Evolutionary conservation across 2,888 invertebrate genomes (phyloP), one percentile per base, ranked within the genome.

Genomic region (Heliconius sara): DNA sequence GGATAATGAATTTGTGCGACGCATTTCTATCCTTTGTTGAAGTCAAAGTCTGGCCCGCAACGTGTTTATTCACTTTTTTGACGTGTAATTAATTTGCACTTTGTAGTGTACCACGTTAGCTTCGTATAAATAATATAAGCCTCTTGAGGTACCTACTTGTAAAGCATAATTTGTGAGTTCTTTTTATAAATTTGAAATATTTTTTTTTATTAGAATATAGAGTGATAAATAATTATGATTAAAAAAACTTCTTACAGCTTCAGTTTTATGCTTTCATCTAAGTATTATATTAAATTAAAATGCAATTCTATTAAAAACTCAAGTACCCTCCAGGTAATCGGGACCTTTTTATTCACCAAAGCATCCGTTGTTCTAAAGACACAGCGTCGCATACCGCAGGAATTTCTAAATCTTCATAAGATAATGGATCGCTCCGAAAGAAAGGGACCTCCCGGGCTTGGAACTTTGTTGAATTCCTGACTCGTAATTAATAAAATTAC

Each of bases 401-500:
- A 94, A 95, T 94, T 93, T 92, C 92, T 93, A 94, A 94, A 94
- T 94, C 94, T 94, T 94, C 93, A 93, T 94, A 94, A 95, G 95
- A 95, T 95, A 95, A 95, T 95, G 94, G 94, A 93, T 95, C 92
- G 93, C 91, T 92, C 88, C 88, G 89, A 91, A 93, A 94, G 93
- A 94, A 94, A 95, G 92, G 94, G 92, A 93, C 92, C 93, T 91
- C 91, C 89, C 90, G 88, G 89, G 89, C 92, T 90, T 88, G 92
- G 92, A 94, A 94, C 94, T 94, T 94, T 92, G 93, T 92, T 92
- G 94, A 94, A 94, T 95, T 95, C 94, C 91, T 94, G 94, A 94
- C 95, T 94, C 92, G 95, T 95, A 95, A 95, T 95, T 95, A 95
- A 95, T 95, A 95, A 95, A 95, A 95, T 95, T 95, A 95, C 95